Evolutionary conservation across 2,113 vertebrate genomes (phyloP).

Genomic region (Trichechus manatus): DNA sequence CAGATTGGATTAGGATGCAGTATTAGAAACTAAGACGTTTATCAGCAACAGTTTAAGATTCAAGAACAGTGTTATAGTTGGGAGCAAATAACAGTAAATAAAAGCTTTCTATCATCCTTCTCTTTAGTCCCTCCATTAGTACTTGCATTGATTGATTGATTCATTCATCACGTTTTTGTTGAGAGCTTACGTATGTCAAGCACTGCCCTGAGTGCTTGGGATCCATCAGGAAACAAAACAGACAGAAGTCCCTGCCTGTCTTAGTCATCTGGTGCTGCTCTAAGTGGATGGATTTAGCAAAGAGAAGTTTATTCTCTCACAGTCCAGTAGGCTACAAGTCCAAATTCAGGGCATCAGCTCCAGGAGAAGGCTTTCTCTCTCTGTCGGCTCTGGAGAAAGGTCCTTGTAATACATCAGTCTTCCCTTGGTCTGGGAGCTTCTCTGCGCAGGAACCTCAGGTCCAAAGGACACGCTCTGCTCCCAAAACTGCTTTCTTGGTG

Average conservation of each 20-base stretch:
- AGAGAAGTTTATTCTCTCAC: no score
- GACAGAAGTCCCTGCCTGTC: not conserved
- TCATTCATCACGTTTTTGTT: not conserved
- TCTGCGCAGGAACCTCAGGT: no score
- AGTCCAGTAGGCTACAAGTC: no score
- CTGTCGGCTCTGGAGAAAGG: no score
- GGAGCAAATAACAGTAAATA: not conserved
- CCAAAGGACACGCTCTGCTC: no score
- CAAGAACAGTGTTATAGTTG: not conserved
- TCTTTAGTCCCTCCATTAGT: not conserved
- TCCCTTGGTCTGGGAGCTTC: no score
- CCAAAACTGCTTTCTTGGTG: no score
- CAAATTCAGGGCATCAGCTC: no score
- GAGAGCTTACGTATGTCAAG: not conserved
- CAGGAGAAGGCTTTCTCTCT: no score
- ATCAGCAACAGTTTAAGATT: not conserved
- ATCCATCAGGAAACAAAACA: not conserved
- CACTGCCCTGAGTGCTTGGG: not conserved
- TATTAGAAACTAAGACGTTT: conserved; percentile 11
- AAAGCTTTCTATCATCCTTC: not conserved
- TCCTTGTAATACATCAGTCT: no score
- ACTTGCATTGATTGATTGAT: not conserved
- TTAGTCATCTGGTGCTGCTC: no score
- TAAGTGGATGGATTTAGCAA: no score
- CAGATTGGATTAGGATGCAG: not conserved